phyloP scores from a whole-genome alignment of 2,797 vertebrate genomes.

The Capromys pilorides region DNA sequence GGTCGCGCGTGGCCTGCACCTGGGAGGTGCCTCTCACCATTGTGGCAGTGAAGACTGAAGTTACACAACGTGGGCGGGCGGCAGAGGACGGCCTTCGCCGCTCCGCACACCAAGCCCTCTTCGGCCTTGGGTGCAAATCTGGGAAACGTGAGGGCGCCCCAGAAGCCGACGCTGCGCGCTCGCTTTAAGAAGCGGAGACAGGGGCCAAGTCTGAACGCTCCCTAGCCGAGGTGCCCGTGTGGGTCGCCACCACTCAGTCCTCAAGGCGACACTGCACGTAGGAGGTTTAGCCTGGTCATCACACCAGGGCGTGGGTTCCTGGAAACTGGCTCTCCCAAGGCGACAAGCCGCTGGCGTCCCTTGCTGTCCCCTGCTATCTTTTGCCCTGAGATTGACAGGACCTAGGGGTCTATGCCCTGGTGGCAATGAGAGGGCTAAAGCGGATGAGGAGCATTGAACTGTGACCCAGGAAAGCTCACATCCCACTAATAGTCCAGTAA shows the following conservation, averaged over 20 bases:
- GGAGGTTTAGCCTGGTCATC: not conserved
- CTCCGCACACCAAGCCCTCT: not conserved
- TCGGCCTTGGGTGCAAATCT: accelerated
- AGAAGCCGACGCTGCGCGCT: not conserved
- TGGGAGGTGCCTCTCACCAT: accelerated
- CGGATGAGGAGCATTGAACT: not conserved
- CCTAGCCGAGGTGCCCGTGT: not conserved
- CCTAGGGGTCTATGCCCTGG: accelerated
- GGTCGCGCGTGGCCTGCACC: not conserved
- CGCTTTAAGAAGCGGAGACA: accelerated
- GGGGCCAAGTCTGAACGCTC: accelerated
- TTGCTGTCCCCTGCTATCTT: accelerated
- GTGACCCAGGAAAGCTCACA: not conserved
- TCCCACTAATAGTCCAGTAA: not conserved
- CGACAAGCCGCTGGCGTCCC: too few relatives aligned
- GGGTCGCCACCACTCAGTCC: accelerated
- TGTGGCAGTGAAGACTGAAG: too few relatives aligned
- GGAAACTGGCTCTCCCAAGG: not conserved
- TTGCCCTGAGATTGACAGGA: accelerated
- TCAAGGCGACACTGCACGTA: accelerated
- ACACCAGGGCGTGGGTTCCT: not conserved
- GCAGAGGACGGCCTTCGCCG: not conserved
- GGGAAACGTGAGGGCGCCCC: accelerated
- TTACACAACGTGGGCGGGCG: not conserved
- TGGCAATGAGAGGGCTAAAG: too few relatives aligned